Conservation (phyloP, 2,113 vertebrate species). For the Hippolais icterina region DNA sequence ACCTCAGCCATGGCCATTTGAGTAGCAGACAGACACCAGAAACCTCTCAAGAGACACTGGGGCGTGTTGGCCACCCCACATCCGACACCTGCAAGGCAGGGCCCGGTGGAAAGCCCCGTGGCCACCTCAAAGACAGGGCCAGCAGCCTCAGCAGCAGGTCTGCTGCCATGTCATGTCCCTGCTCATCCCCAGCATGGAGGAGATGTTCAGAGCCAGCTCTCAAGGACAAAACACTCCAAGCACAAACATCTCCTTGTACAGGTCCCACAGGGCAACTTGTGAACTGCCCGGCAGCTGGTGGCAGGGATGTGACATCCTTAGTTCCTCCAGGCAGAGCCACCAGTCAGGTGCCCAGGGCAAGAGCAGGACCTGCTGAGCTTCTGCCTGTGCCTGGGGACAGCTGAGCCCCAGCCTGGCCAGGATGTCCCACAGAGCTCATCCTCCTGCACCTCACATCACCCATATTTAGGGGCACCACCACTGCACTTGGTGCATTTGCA, state of each 20-base stretch:
- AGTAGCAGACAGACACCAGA: neutral
- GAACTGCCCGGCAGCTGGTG: rapidly evolving
- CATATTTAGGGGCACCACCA: rapidly evolving
- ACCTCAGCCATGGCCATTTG: neutral
- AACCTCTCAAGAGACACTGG: neutral
- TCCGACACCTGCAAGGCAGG: neutral
- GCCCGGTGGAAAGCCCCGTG: neutral
- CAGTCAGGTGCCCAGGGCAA: rapidly evolving
- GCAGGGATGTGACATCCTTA: neutral
- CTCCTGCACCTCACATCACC: rapidly evolving
- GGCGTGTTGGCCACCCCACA: rapidly evolving
- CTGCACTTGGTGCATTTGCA: neutral
- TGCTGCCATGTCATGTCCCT: rapidly evolving
- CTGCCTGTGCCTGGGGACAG: neutral
- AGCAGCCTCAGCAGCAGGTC: neutral
- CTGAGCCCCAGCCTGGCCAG: neutral
- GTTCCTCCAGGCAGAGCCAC: neutral
- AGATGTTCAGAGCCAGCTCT: neutral
- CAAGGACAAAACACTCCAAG: neutral
- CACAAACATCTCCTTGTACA: neutral
- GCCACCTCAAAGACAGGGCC: neutral
- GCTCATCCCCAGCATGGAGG: neutral
- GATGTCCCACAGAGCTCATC: neutral
- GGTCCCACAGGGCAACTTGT: rapidly evolving
- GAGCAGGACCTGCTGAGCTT: rapidly evolving